Evolutionary conservation across 2,797 vertebrate species (phyloP), one percentile per base, ranked within the genome.

Genomic region (Iguana delicatissima): DNA sequence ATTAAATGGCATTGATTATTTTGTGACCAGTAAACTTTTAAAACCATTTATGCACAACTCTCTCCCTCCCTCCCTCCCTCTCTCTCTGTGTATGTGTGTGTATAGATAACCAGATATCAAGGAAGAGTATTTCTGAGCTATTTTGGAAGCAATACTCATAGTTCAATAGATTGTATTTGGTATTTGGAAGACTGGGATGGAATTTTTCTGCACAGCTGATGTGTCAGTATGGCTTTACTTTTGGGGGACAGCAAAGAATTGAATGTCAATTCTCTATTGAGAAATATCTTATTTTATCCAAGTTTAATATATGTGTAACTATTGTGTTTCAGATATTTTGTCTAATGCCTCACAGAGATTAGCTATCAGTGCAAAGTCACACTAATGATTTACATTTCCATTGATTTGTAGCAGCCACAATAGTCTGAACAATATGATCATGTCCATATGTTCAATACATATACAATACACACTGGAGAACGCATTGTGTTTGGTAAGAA

Each of bases 381-480:
- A 88, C 80, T 69, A 93, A 91, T 84, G 10, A 94, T 94, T 95
- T 95, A 92, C 95, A 95, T 95, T 94, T 87, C 88, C 73, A 62
- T 22, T 42, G 46, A 86, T 59, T 93, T 85, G 87, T 52, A 88
- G 93, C 91, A 96, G 94, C 92, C 96, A 96, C 95, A 96, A 93
- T 94, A 96, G 92, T 85, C 94, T 92, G 93, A 84, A 5, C 0
- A 64, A 91, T 69, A 86, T 93, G 92, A 86, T 89, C 0, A 42
- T 88, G 93, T 93, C 93, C 93, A 0, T 85, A 18, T 57, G 89
- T 57, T 91, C 52, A 67, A 59, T 7, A 2, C 22, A n/a, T 52
- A 57, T 35, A 0, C 3, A 0, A 9, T 13, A 57, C 4, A 16
- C 0, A 0, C 4, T 0, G 69, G 0, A 0, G 26, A 0, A 1